Base-by-base conservation (phyloP, 1,140 invertebrate genomes). In the Oedothorax gibbosus region DNA sequence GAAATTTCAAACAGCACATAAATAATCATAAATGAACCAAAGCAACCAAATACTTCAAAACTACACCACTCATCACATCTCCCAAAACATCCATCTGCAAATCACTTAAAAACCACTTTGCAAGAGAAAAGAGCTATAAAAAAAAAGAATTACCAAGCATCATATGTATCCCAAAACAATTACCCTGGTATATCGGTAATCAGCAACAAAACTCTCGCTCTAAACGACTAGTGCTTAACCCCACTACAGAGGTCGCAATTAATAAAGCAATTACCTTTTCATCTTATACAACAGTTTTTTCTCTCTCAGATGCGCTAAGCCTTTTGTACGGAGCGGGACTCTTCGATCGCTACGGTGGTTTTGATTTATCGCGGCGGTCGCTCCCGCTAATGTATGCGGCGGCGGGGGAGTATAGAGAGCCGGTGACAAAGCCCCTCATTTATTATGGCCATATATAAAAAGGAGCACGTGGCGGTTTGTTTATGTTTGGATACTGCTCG, bases 251-350 rank as follows among this genome's bases (percentile, higher is more conserved):
- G 79, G 79, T 82, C 79, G 54, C 79, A 82, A 82, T 82, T 82
- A 82, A 82, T 82, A 82, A 82, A 82, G 79, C 79, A 82, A 82
- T 82, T 82, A 82, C 79, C 79, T 82, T 82, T 72, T 51, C 69
- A 64, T 82, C n/a, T 20, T 77, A 15, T 20, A 73, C 12, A 54
- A 60, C 20, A 15, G 53, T 35, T 53, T 73, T 72, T 60, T 72
- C 18, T 64, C 56, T 18, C 77, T n/a, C n/a, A n/a, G 49, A 20
- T 80, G 21, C 57, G n/a, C 49, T 62, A 80, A 71, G 78, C 78
- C 66, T 82, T 62, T 35, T 72, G 9, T 65, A 80, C 51, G 72
- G 60, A 65, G 69, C 1, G 35, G 35, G 35, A 35, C 35, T 35
- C 35, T 35, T 35, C 35, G 35, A 35, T 35, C 35, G 35, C 35